phyloP scores from a whole-genome alignment of 37 sponge, comb jelly and placozoan species.

The Axinella damicornis region DNA sequence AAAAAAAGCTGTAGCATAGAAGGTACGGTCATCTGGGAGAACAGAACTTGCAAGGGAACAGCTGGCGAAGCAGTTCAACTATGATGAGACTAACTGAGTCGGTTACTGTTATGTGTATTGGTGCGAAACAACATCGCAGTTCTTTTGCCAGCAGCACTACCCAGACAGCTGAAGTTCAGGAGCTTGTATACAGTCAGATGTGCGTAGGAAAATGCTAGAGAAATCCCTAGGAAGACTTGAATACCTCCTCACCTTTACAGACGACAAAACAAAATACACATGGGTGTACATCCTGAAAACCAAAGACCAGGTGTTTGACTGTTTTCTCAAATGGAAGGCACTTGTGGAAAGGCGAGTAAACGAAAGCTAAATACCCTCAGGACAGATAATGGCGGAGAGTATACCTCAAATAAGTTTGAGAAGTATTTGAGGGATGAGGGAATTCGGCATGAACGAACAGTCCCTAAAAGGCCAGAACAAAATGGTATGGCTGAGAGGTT shows the following conservation, averaged over 20 bases:
- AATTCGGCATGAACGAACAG: constrained; percentile 50
- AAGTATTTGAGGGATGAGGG: constrained; percentile 39
- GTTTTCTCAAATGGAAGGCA: constrained; percentile 60
- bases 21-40: constrained; percentile 60
- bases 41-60: constrained; percentile 17
- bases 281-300: constrained; percentile 40
- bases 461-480: constrained; percentile 62
- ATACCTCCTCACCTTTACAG: constrained; percentile 63
- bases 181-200: constrained; percentile 53
- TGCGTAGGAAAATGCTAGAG: constrained; percentile 53
- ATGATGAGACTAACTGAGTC: constrained; percentile 27
- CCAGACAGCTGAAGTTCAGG: constrained; percentile 26
- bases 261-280: constrained; percentile 38
- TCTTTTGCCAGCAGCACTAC: constrained; percentile 26
- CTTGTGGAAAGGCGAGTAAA: constrained; percentile 44
- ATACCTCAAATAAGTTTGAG: constrained; percentile 47
- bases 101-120: constrained; percentile 60
- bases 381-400: constrained; percentile 68
- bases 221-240: constrained; percentile 34
- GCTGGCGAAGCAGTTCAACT: constrained; percentile 52
- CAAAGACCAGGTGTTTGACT: constrained; percentile 18
- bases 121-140: constrained; percentile 56
- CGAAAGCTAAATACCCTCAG: constrained; percentile 45
- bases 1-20: constrained; percentile 52
- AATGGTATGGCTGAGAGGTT: constrained; percentile 67